These are phyloP conservation scores for Daboia siamensis DNA, from an alignment of 2,113 vertebrate species.

Conservation along the genomic window DNA sequence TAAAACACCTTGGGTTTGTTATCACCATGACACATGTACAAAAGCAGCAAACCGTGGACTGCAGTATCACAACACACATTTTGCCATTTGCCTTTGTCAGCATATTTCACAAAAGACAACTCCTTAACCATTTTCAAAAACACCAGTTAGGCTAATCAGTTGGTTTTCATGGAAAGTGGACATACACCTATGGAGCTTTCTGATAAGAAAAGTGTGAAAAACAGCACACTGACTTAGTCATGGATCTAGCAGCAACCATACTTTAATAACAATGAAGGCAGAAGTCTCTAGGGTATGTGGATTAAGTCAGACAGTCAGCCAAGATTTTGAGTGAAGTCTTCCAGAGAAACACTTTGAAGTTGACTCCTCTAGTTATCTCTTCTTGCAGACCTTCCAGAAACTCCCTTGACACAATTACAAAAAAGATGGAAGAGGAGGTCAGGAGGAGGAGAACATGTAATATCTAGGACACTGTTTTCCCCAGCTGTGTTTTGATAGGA, in stretches of 20 bases:
- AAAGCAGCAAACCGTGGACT: neutral
- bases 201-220: neutral
- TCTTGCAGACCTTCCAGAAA: neutral
- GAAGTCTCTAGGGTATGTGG: neutral
- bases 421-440: neutral
- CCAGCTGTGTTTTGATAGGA: neutral
- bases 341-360: neutral
- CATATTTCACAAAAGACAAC: neutral
- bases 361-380: neutral
- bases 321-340: neutral
- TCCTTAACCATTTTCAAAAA: neutral
- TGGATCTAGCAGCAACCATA: neutral
- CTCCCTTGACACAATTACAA: neutral
- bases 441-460: neutral
- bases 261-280: neutral
- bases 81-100: neutral
- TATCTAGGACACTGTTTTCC: neutral
- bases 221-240: neutral
- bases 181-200: neutral
- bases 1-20: neutral
- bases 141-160: neutral
- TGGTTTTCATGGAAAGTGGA: neutral
- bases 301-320: neutral
- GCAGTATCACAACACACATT: neutral
- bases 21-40: neutral